A percentile compares a stretch with the other conserved stretches of the same genome.
phyloP scores from a whole-genome alignment of 1,140 invertebrate genomes.

The Neotoxoptera formosana region DNA sequence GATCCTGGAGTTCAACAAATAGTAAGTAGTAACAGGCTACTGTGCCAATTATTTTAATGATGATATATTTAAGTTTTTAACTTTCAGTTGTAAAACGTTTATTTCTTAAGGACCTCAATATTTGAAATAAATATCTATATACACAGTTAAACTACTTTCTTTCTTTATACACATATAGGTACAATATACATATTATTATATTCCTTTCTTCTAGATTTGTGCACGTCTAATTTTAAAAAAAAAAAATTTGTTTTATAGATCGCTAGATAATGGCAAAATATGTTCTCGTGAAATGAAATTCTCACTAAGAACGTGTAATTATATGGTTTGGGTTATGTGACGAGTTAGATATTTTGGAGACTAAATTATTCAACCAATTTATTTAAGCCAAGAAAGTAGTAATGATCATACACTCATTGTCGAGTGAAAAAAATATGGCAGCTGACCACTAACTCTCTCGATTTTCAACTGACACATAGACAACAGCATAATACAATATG shows the following conservation, averaged over 20 bases:
- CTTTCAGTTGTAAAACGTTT: neutral
- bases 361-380: constrained; percentile 12
- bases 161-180: neutral
- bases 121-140: neutral
- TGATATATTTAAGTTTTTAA: constrained; percentile 3
- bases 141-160: neutral
- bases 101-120: neutral
- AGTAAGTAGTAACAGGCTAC: neutral
- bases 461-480: neutral
- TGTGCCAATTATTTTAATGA: neutral
- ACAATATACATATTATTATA: neutral
- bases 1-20: neutral
- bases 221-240: constrained; percentile 17
- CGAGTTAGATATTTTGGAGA: neutral
- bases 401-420: neutral
- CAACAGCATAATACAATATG: neutral
- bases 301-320: constrained; percentile 13
- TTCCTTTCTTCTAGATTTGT: neutral
- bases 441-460: constrained; percentile 28
- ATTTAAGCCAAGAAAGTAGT: constrained; percentile 41
- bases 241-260: neutral
- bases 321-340: neutral
- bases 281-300: constrained; percentile 29
- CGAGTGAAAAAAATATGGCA: neutral
- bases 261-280: neutral